These are phyloP conservation scores for Noctua janthe DNA, from an alignment of 2,888 invertebrate genomes.

Conservation along the genomic window DNA sequence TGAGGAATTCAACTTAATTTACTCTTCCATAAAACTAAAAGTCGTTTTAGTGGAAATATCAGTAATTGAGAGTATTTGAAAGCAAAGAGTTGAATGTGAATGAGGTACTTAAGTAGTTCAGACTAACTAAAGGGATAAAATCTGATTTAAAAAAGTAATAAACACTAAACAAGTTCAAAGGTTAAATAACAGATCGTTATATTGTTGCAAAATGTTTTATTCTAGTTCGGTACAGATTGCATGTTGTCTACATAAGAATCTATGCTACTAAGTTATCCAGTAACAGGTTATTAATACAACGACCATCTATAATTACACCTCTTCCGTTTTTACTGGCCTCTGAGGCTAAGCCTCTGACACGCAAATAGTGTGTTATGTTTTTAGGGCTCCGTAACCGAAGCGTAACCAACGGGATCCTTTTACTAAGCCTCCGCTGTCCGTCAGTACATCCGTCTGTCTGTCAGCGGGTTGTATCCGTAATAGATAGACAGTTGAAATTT, in stretches of 20 bases:
- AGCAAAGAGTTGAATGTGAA: background rate
- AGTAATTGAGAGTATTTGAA: no score
- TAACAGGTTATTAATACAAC: constrained; percentile 7
- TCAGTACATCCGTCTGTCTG: no score
- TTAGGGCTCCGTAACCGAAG: no score
- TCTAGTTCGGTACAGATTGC: background rate
- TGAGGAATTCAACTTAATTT: no score
- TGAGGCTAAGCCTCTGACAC: background rate
- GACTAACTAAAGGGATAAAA: background rate
- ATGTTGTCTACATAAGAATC: background rate
- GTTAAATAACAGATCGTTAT: background rate
- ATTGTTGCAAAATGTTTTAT: background rate
- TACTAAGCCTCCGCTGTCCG: no score
- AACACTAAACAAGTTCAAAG: background rate
- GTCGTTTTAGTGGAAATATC: no score
- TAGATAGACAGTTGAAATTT: no score
- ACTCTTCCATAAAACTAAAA: no score
- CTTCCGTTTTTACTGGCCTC: background rate
- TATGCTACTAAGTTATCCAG: background rate
- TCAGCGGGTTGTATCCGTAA: no score
- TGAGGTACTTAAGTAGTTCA: background rate
- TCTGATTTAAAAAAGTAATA: no score
- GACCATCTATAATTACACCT: constrained; percentile 26
- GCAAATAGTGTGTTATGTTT: constrained; percentile 12
- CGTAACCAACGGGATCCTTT: no score